Evolutionary conservation across 1,140 invertebrate genomes (phyloP), one percentile per base, ranked within the genome.

Genomic region (Mylabris phalerata): DNA sequence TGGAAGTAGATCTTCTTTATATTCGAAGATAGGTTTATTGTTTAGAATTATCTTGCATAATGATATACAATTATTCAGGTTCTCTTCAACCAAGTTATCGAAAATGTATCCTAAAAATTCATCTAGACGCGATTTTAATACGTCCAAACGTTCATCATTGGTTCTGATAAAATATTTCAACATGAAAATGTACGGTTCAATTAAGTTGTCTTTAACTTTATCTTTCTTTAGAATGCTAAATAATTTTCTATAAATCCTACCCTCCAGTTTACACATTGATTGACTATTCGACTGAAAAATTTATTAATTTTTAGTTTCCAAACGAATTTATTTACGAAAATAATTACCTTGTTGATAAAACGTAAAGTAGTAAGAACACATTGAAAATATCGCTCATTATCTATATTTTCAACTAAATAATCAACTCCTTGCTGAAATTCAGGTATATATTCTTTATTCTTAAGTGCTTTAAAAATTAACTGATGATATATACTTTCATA

Each of bases 401-500:
- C 38, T 39, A 64, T 27, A 43, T 63, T 61, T 32, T 32, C 2
- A 32, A 32, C 7, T 32, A 32, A 32, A 32, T 32, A 32, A 32
- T 32, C 42, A 41, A 66, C 42, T 9, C 60, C 51, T 41, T 62
- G 27, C 52, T 61, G 52, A 59, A 58, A 61, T 13, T 44, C 41
- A 5, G 3, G 43, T n/a, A 68, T 60, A 7, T 50, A 56, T 25
- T 60, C 40, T 44, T 65, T 60, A 55, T 52, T 46, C 45, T 65
- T 63, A 47, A 68, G 67, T 3, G 63, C 40, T 51, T 61, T 66
- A 43, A 66, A 62, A 10, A 62, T 49, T n/a, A 65, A 38, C 7
- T 64, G 40, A 27, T 41, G 19, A 60, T 65, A 60, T 1, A 63
- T 32, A 32, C 54, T 39, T 43, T 64, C 48, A 27, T 62, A 46